Evolutionary conservation across 2,888 invertebrate genomes (phyloP), one percentile per base, ranked within the genome.

Genomic region (Peribatodes rhomboidaria): DNA sequence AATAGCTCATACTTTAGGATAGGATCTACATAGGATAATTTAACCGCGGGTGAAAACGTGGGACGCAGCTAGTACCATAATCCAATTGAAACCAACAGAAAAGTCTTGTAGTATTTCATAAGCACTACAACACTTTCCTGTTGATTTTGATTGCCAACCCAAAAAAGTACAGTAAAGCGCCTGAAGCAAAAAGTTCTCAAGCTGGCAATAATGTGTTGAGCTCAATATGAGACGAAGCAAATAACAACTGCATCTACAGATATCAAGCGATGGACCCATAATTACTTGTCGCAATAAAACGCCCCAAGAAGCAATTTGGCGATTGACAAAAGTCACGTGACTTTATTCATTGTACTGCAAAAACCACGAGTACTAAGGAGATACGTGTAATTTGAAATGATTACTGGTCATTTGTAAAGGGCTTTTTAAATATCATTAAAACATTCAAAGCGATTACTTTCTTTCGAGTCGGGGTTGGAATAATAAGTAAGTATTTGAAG

Each of bases 341-440:
- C 72, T 82, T 75, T 81, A 84, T 85, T 86, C 81, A 81, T 80
- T 80, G 79, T 73, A 31, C 63, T 55, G 50, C 58, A 78, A 78
- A 80, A 76, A 74, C 74, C 59, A 69, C 50, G 58, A 69, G 72
- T 73, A 62, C 76, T 77, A 77, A 78, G 69, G 71, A 78, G 74
- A 68, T 74, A 75, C 71, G 69, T 76, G 75, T 81, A 82, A 83
- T 85, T 86, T 81, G 75, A 78, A 81, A 83, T 84, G 77, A 86
- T 84, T 84, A 73, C 75, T 56, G 75, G 76, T 75, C 76, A 80
- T 86, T 84, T 80, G 76, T 78, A 76, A 81, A 79, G 72, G 73
- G 67, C 69, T 75, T 77, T 77, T 79, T 80, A 76, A 80, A 76
- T 70, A 70, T 70, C 75, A 74, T 77, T 27, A 61, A 54, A 46